These are phyloP conservation scores for Pyrocephalus nanus DNA, from an alignment of 2,797 vertebrate species.

Conservation along the genomic window DNA sequence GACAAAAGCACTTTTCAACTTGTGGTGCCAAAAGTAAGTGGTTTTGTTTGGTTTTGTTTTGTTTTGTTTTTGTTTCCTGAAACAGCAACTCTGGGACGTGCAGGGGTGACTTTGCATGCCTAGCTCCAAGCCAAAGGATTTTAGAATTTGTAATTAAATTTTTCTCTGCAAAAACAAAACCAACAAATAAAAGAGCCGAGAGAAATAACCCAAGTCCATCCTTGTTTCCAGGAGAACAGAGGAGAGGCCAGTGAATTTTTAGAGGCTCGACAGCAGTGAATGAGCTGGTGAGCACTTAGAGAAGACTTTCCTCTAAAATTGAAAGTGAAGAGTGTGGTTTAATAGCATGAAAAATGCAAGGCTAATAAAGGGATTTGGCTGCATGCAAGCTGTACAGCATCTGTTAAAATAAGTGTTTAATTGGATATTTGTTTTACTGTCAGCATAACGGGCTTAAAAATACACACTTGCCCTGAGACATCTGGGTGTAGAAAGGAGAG, in stretches of 20 bases:
- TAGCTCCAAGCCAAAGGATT: neutral
- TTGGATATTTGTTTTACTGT: constrained; percentile 12
- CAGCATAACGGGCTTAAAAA: neutral
- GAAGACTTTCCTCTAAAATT: neutral
- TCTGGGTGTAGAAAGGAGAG: neutral
- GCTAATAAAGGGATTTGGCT: neutral
- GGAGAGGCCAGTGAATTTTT: neutral
- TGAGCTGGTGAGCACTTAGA: neutral
- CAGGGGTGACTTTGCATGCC: neutral
- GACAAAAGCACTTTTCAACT: neutral
- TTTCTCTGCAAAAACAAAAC: neutral
- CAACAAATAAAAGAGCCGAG: neutral
- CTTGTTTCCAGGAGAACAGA: neutral
- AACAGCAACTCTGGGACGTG: neutral
- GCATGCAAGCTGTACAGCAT: neutral
- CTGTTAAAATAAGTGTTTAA: constrained; percentile 8
- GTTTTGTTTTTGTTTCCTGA: neutral
- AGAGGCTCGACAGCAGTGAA: neutral
- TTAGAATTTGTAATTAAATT: neutral
- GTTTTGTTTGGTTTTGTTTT: too few species aligned
- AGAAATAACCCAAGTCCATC: neutral
- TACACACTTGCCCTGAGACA: neutral
- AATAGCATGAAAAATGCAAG: neutral
- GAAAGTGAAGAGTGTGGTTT: neutral
- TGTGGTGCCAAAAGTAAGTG: neutral